phyloP scores from a whole-genome alignment of 2,113 vertebrate genomes.

The mouse (Mus musculus) region GRCm39 chrX:98364501-98365000 shows the following conservation, averaged over 20 bases:
- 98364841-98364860: background rate
- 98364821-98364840: background rate
- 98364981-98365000: background rate
- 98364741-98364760: background rate
- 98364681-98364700: background rate
- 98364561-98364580: too few species aligned
- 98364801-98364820: background rate
- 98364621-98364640: background rate
- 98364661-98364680: background rate
- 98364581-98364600: too few species aligned
- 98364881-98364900: background rate
- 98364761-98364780: background rate
- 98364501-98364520: too few species aligned
- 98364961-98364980: background rate
- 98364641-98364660: background rate
- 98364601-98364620: too few species aligned
- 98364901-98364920: background rate
- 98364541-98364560: too few species aligned
- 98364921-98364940: background rate
- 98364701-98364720: background rate
- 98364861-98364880: background rate
- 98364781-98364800: background rate
- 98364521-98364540: too few species aligned
- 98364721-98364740: conserved; percentile 28
- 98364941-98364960: too few species aligned